Percentiles rank a stretch among this genome's conserved stretches.
phyloP scores from a whole-genome alignment of 2,113 vertebrate species.

The Crotophaga sulcirostris region DNA sequence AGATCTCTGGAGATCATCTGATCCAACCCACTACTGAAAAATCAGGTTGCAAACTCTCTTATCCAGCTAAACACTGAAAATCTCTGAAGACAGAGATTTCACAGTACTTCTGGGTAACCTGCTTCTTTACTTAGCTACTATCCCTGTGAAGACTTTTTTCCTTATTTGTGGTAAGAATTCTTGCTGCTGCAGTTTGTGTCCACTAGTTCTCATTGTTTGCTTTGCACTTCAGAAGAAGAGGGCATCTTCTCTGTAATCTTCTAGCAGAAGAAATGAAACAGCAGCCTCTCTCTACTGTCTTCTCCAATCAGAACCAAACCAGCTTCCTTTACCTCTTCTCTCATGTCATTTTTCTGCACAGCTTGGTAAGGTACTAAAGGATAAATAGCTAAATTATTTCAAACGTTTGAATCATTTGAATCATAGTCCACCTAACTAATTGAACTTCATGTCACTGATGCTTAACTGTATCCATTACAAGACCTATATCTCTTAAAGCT shows the following conservation, averaged over 20 bases:
- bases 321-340: not conserved
- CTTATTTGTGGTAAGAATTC: not conserved
- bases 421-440: not conserved
- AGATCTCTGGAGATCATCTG: not conserved
- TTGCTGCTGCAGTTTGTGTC: not conserved
- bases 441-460: not conserved
- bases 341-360: not conserved
- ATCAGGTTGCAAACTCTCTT: not conserved
- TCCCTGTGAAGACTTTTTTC: not conserved
- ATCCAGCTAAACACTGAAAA: not conserved
- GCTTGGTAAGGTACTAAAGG: not conserved
- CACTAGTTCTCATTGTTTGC: not conserved
- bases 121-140: not conserved
- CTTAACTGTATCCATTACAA: not conserved
- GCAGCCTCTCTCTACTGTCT: not conserved
- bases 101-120: not conserved
- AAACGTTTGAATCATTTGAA: not conserved
- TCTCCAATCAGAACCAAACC: not conserved
- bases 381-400: not conserved
- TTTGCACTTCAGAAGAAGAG: not conserved
- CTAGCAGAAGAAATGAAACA: not conserved
- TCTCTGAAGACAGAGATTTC: not conserved
- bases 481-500: not conserved
- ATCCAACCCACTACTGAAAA: not conserved
- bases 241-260: not conserved